phyloP scores from a whole-genome alignment of 2,888 invertebrate species.

The Salpingus planirostris region DNA sequence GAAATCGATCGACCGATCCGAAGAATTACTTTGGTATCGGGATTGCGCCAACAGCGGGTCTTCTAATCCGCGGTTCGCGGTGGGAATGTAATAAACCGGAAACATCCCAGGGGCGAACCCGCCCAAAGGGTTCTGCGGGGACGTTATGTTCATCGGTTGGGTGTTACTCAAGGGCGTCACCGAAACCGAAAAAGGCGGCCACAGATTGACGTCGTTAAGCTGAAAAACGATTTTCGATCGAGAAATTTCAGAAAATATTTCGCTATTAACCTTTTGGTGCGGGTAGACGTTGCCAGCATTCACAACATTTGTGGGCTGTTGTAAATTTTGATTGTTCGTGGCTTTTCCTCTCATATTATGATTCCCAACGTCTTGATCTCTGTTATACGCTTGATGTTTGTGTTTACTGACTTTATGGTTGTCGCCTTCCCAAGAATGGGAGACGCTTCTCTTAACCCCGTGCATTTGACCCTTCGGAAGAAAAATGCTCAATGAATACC shows the following conservation, averaged over 20 bases:
- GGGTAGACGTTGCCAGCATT: too few species aligned
- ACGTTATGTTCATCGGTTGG: constrained; percentile 25
- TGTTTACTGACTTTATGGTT: constrained; percentile 49
- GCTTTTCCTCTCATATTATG: too few species aligned
- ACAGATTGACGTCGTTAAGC: constrained; percentile 46
- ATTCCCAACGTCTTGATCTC: not conserved
- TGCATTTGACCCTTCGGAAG: constrained; percentile 27
- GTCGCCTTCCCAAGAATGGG: constrained; percentile 53
- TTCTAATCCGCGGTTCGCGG: too few species aligned
- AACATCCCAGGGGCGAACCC: constrained; percentile 42
- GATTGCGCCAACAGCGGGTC: constrained; percentile 10
- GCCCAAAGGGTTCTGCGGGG: constrained; percentile 25
- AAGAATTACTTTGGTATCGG: constrained; percentile 25
- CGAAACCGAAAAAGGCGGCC: constrained; percentile 53
- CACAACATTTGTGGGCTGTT: too few species aligned
- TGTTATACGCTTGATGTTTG: constrained; percentile 20
- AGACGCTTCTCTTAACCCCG: constrained; percentile 54
- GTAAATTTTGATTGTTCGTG: too few species aligned
- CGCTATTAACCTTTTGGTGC: too few species aligned
- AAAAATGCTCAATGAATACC: not conserved
- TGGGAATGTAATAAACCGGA: constrained; percentile 52
- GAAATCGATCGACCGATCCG: constrained; percentile 1
- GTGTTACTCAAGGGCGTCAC: constrained; percentile 37
- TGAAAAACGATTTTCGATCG: constrained; percentile 1
- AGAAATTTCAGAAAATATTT: too few species aligned